Evolutionary conservation across 2,888 invertebrate species (phyloP).

Genomic region (Watsonalla binaria): DNA sequence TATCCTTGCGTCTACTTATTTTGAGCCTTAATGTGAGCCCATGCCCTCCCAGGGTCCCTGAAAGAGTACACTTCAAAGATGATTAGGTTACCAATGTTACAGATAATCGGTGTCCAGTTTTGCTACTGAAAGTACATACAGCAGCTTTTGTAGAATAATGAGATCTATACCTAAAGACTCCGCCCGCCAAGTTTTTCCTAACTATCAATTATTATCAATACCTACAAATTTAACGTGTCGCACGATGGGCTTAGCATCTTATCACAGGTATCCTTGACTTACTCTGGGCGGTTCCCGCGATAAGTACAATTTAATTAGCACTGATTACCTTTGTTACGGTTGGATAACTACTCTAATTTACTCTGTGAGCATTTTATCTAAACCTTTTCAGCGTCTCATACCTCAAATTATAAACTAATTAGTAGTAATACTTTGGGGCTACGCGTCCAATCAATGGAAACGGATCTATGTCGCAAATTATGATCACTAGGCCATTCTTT

Average conservation of each 20-base stretch:
- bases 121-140: too few relatives aligned
- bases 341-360: conserved; percentile 32
- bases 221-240: conserved; percentile 39
- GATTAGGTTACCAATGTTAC: too few relatives aligned
- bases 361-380: conserved; percentile 3
- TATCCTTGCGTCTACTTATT: not conserved
- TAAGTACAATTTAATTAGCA: conserved; percentile 43
- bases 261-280: conserved; percentile 54
- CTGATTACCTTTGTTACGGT: conserved; percentile 32
- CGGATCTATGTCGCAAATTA: not conserved
- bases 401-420: conserved; percentile 10
- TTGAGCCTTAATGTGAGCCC: too few relatives aligned
- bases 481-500: not conserved
- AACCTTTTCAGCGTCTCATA: not conserved
- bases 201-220: not conserved
- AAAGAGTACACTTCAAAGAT: too few relatives aligned
- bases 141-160: not conserved
- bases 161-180: not conserved
- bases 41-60: too few relatives aligned
- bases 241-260: conserved; percentile 56
- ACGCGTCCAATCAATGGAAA: not conserved
- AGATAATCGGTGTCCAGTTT: too few relatives aligned
- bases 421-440: conserved; percentile 1
- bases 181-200: not conserved
- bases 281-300: conserved; percentile 52